Evolutionary conservation across 2,797 vertebrate genomes (phyloP), one percentile per base, ranked within the genome.

Genomic region (Rhodeus uyekii): DNA sequence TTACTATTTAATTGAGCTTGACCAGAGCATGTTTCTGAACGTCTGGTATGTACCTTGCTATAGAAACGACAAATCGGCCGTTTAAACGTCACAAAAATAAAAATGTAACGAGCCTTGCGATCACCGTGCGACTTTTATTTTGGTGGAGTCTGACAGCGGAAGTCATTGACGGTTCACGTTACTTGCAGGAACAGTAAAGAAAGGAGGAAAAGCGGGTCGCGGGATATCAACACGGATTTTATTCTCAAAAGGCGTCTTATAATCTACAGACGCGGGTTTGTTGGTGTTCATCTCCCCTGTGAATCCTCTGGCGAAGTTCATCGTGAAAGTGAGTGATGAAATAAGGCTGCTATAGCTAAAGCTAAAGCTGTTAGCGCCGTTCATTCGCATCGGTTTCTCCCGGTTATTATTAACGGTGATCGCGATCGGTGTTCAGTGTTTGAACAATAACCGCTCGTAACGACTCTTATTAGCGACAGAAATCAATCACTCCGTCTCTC

Each of bases 111-210:
- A n/a, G n/a, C n/a, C n/a, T n/a, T n/a, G n/a, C n/a, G n/a, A n/a
- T n/a, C n/a, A n/a, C n/a, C n/a, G n/a, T n/a, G n/a, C n/a, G n/a
- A 81, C 86, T 80, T 87, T 86, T 86, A 50, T 84, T 87, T 84
- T 87, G 86, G 86, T 6, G 58, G 50, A 63, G 71, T 68, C 74
- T 9, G 53, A 80, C 81, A 84, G 76, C 84, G 85, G 85, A 88
- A 86, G 77, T 67, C 85, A 39, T 73, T 75, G 42, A 78, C 81
- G 80, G 76, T 87, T 87, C 86, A 83, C 84, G 74, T 84, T 87
- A 86, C 82, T 85, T 80, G 84, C 75, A 82, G 85, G 80, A 86
- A 87, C 82, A 78, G 34, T 84, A 83, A 84, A 84, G 82, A 88
- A 85, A 80, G 83, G 81, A 83, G 82, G 84, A 79, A 86, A 86